phyloP scores from a whole-genome alignment of 2,113 vertebrate genomes.

The Psittacula cyanocephala region DNA sequence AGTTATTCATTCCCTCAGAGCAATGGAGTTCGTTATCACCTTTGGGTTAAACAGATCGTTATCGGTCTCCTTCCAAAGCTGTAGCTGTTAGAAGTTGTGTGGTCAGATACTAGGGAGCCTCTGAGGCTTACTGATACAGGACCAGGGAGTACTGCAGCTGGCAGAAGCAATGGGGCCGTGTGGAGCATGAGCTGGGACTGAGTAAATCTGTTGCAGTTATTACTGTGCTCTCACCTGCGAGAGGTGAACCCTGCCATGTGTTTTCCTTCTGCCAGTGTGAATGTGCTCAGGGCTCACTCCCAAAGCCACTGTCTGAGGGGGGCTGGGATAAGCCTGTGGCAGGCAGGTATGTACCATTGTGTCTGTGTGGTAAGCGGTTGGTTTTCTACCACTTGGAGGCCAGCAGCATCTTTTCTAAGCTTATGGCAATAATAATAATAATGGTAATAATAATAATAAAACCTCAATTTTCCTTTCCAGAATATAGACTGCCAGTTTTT shows the following conservation, averaged over 20 bases:
- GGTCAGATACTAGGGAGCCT: neutral
- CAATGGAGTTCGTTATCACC: neutral
- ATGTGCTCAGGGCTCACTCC: neutral
- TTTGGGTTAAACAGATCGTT: neutral
- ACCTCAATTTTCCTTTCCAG: neutral
- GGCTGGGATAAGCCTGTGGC: neutral
- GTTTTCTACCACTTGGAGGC: neutral
- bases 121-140: neutral
- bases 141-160: neutral
- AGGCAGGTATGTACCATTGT: fast-evolving
- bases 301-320: neutral
- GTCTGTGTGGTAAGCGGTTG: neutral
- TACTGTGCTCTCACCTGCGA: neutral
- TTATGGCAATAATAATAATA: neutral
- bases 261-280: neutral
- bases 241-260: neutral
- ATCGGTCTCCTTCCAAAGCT: neutral
- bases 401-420: neutral
- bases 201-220: neutral
- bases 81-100: neutral
- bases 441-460: neutral
- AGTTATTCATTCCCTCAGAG: neutral
- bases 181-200: neutral
- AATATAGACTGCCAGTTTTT: neutral
- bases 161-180: neutral